Evolutionary conservation across 2,797 vertebrate species (phyloP).

Genomic region (Euthynnus affinis): DNA sequence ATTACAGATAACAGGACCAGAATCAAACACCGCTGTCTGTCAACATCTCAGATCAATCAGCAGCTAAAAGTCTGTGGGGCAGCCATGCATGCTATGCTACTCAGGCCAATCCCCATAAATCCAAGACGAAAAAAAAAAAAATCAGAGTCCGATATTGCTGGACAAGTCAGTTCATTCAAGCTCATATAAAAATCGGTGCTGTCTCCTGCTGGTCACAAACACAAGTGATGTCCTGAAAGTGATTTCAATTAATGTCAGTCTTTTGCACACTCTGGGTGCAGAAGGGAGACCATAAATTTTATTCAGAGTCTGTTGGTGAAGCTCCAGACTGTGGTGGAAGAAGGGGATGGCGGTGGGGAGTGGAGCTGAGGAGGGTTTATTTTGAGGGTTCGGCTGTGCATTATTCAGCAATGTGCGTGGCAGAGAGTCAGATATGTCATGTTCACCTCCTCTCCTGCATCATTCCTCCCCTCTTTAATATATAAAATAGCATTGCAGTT

Average conservation of each 20-base stretch:
- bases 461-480: constrained; percentile 51
- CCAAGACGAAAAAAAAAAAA: constrained; percentile 6
- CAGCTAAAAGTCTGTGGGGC: constrained; percentile 68
- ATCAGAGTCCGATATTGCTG: constrained; percentile 5
- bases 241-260: constrained; percentile 65
- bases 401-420: constrained; percentile 77
- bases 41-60: constrained; percentile 84
- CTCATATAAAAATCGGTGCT: constrained; percentile 20
- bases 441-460: constrained; percentile 54
- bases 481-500: constrained; percentile 58
- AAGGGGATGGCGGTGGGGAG: constrained; percentile 21
- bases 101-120: constrained; percentile 56
- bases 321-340: constrained; percentile 52
- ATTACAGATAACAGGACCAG: constrained; percentile 84
- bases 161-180: not conserved
- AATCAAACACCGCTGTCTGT: constrained; percentile 81
- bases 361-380: constrained; percentile 54
- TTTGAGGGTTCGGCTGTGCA: constrained; percentile 76
- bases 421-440: constrained; percentile 64
- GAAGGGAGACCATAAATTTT: constrained; percentile 66
- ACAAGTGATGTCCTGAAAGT: constrained; percentile 47
- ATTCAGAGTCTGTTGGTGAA: constrained; percentile 70
- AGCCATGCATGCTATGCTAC: constrained; percentile 48
- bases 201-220: constrained; percentile 44
- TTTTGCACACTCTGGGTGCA: constrained; percentile 51